These are phyloP conservation scores for Pseudonaja textilis DNA, from an alignment of 2,113 vertebrate species.

Conservation along the genomic window DNA sequence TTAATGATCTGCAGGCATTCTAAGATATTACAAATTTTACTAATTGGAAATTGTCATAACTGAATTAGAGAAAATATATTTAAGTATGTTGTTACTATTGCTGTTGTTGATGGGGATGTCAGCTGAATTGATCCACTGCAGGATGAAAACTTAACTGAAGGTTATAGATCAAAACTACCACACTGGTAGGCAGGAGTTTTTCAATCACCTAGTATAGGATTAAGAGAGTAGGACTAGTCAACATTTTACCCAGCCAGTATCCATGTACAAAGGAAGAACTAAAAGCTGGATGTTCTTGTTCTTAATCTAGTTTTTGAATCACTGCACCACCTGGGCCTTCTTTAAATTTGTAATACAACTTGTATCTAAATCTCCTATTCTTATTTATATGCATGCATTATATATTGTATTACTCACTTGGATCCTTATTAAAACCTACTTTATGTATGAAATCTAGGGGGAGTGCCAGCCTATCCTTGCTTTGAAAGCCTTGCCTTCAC, in stretches of 20 bases:
- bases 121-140: not conserved
- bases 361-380: slow-evolving; percentile 23
- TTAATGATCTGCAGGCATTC: not conserved
- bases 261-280: not conserved
- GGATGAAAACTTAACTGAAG: not conserved
- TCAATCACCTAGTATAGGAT: not conserved
- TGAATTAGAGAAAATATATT: not conserved
- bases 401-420: not conserved
- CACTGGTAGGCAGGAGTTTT: not conserved
- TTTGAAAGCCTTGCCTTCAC: not conserved
- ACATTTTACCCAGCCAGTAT: not conserved
- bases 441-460: not conserved
- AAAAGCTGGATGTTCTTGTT: not conserved
- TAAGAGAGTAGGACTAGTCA: not conserved
- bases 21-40: rapidly evolving
- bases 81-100: not conserved
- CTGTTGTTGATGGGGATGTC: not conserved
- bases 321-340: not conserved
- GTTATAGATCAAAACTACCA: not conserved
- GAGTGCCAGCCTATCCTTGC: not conserved
- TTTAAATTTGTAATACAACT: not conserved
- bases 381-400: not conserved
- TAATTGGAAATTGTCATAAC: not conserved
- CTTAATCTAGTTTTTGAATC: not conserved
- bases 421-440: not conserved